Conservation (phyloP, 2,113 vertebrate species). For the Plecotus auritus region DNA sequence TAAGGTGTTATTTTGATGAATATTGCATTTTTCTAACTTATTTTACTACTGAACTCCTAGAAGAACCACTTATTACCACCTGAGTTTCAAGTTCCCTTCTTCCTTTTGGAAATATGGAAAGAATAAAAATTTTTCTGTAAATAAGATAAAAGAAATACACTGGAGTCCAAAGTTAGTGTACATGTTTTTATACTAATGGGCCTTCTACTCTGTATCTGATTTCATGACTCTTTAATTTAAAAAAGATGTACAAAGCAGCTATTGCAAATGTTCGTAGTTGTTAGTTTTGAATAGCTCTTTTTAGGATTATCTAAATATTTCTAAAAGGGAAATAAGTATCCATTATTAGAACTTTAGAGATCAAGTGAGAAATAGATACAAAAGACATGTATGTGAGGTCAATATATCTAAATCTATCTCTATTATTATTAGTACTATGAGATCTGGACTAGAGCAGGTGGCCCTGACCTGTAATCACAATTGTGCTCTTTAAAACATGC, state of each 20-base stretch:
- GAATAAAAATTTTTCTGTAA: neutral
- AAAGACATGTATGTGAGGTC: neutral
- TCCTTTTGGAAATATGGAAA: neutral
- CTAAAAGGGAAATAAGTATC: neutral
- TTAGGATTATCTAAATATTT: neutral
- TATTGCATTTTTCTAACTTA: neutral
- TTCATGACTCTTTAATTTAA: neutral
- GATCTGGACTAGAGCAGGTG: neutral
- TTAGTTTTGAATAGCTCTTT: neutral
- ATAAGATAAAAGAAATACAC: neutral
- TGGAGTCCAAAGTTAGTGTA: neutral
- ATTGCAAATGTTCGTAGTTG: neutral
- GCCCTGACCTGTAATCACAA: neutral
- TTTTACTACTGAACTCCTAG: neutral
- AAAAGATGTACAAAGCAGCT: neutral
- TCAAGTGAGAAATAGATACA: neutral
- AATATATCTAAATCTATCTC: neutral
- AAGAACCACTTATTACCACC: neutral
- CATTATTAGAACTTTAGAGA: neutral
- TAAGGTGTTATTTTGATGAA: neutral
- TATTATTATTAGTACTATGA: neutral
- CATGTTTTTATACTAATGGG: neutral
- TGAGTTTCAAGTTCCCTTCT: neutral
- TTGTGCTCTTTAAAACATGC: neutral
- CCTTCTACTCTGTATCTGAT: neutral